Base-by-base conservation (phyloP, 2,888 invertebrate species). In the Gryllus longicercus region DNA sequence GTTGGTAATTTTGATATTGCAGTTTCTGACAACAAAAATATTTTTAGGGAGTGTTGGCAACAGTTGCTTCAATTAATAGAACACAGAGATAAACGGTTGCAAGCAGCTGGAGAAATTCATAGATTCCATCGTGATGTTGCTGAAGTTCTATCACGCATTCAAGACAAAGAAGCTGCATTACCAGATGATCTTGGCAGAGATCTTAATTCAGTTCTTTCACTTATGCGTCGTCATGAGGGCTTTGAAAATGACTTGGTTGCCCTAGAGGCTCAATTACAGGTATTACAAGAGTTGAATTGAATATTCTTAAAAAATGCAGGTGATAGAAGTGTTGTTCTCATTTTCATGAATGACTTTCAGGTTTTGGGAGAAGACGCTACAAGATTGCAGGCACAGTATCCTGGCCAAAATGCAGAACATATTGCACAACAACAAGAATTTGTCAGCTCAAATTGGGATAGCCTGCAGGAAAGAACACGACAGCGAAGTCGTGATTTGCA, bases 31-130 rank as follows among this genome's bases (percentile, higher is more conserved):
- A 1, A 38, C 38, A 8, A 38, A 38, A 38, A 38, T 18, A 63
- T 8, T 75, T 76, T 63, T 84, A 93, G 95, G 82, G 92, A 93
- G 84, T 92, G 92, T 8, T 99, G 99, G 98, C 93, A 95, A 83
- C 92, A 94, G 77, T 91, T 99, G 0, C 90, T 97, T 78, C 94
- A 95, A 79, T 93, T 96, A 85, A 94, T 98, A 81, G 94, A 94
- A 84, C 92, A 94, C 78, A 92, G 98, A 18, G 96, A 96, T 83
- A 92, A 94, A 82, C 93, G 96, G 75, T 89, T 99, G 74, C 93
- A 94, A 85, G 98, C 97, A 0, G 99, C 99, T 1, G 98, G 96
- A 14, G 97, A 98, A 89, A 96, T 99, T 83, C 99, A 99, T 88
- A 92, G 97, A 80, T 99, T 98, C 91, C 98, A 99, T 88, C 92